Percentiles rank a stretch among this genome's conserved stretches.
Evolutionary conservation across 2,888 invertebrate genomes (phyloP).

Genomic region (Nemapogon koenigi): DNA sequence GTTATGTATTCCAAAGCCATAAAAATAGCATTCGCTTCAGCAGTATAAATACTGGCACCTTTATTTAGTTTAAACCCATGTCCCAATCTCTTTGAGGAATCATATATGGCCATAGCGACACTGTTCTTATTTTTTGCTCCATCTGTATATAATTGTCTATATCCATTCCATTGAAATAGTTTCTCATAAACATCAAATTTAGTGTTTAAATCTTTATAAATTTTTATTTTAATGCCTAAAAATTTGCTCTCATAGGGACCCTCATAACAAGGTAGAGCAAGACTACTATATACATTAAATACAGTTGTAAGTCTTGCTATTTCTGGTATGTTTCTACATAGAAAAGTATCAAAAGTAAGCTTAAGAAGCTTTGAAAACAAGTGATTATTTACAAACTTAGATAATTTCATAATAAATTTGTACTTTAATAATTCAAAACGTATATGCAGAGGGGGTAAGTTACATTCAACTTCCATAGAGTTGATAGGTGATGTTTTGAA

Average conservation of each 20-base stretch:
- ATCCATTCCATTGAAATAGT: conserved; percentile 2
- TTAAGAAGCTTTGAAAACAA: background rate
- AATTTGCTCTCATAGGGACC: conserved; percentile 2
- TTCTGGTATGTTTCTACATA: background rate
- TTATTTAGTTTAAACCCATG: background rate
- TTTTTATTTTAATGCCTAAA: background rate
- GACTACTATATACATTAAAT: background rate
- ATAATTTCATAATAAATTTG: conserved; percentile 1
- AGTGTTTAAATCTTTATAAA: background rate
- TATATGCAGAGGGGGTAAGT: background rate
- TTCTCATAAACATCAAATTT: conserved; percentile 3
- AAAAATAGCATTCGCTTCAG: conserved; percentile 3
- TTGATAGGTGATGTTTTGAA: conserved; percentile 4
- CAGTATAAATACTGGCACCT: background rate
- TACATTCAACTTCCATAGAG: conserved; percentile 2
- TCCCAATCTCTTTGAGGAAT: background rate
- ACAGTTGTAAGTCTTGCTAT: background rate
- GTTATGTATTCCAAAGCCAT: conserved; percentile 2
- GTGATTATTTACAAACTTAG: background rate
- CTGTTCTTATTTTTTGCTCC: background rate
- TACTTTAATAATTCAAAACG: background rate
- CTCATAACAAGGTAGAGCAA: conserved; percentile 9
- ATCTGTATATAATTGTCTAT: conserved; percentile 5
- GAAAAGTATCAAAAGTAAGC: background rate
- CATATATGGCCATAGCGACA: conserved; percentile 1